Evolutionary conservation across 2,888 invertebrate genomes (phyloP), one percentile per base, ranked within the genome.

Genomic region (Lamellibrachia satsuma): DNA sequence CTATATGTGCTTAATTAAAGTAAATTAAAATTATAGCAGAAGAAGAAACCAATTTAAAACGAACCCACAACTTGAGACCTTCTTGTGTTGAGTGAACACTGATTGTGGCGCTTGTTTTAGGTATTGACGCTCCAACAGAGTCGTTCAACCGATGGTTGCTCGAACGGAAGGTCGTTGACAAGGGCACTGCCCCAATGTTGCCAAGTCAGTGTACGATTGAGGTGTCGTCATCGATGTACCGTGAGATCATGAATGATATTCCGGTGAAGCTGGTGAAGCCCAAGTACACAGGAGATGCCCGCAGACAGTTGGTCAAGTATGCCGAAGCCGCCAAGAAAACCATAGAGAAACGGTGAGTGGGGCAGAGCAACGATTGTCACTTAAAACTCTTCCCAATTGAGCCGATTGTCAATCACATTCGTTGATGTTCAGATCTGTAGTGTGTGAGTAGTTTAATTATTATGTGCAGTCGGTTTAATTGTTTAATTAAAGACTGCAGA

Each of bases 171-270:
- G 98, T 99, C 0, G 97, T 98, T 94, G 98, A 99, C 96, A 98
- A 97, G 95, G 99, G 99, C 1, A 98, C 97, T 93, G 99, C 99
- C 97, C 98, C 99, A 0, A 96, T 99, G 92, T 97, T 99, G 92
- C 99, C 99, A 8, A 98, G 98, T 96, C 98, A 98, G 96, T 99
- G 99, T 97, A 97, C 98, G 95, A 98, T 98, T 1, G 99, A 99
- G 97, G 98, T 99, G 95, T 99, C 99, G 7, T 97, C 98, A 96
- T 98, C 98, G 1, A 99, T 99, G 99, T 99, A 99, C 97, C 98
- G 98, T 94, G 99, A 99, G 97, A 98, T 99, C 92, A 99, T 99
- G 98, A 98, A 99, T 97, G 99, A 99, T 97, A 98, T 99, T 96
- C 99, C 99, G 11, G 98, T 99, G 93, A 99, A 99, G 97, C 97